A percentile compares a stretch with the other conserved stretches of the same genome.
These are phyloP conservation scores for Nemotelus nigrinus DNA, from an alignment of 2,888 invertebrate genomes.

Conservation along the genomic window DNA sequence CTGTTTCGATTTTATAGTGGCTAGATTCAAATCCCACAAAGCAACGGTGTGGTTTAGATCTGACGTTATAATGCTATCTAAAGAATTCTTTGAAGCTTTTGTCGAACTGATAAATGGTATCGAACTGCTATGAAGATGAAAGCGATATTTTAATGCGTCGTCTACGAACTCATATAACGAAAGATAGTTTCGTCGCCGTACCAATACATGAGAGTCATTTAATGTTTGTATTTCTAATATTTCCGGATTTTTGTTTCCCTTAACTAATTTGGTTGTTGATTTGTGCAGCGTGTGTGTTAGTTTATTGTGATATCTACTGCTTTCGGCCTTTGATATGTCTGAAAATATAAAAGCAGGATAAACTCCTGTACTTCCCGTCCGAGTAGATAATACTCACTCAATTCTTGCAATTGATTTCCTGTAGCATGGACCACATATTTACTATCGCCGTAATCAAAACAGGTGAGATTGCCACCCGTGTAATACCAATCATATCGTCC, in stretches of 20 bases:
- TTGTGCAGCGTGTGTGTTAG: conserved; percentile 1
- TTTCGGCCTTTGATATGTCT: conserved; percentile 27
- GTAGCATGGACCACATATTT: conserved; percentile 53
- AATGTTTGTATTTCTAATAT: conserved; percentile 58
- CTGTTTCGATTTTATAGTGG: conserved; percentile 45
- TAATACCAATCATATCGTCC: conserved; percentile 62
- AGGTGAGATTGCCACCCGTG: conserved; percentile 60
- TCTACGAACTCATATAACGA: conserved; percentile 53
- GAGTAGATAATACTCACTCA: conserved; percentile 12
- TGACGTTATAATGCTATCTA: conserved; percentile 55
- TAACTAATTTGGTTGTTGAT: background rate
- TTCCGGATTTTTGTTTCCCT: conserved; percentile 52
- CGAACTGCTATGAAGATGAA: conserved; percentile 51
- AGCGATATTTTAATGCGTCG: conserved; percentile 12
- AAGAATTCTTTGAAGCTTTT: conserved; percentile 52
- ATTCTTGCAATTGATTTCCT: conserved; percentile 18
- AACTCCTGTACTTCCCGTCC: no score
- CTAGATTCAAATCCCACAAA: conserved; percentile 54
- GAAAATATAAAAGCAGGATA: background rate
- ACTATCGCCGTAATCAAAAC: background rate
- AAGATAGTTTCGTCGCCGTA: conserved; percentile 56
- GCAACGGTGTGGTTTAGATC: conserved; percentile 58
- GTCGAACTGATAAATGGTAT: conserved; percentile 59
- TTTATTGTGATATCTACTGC: background rate
- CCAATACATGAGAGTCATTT: conserved; percentile 50